Evolutionary conservation across 2,113 vertebrate species (phyloP), one percentile per base, ranked within the genome.

Genomic region (Cyrtonyx montezumae): DNA sequence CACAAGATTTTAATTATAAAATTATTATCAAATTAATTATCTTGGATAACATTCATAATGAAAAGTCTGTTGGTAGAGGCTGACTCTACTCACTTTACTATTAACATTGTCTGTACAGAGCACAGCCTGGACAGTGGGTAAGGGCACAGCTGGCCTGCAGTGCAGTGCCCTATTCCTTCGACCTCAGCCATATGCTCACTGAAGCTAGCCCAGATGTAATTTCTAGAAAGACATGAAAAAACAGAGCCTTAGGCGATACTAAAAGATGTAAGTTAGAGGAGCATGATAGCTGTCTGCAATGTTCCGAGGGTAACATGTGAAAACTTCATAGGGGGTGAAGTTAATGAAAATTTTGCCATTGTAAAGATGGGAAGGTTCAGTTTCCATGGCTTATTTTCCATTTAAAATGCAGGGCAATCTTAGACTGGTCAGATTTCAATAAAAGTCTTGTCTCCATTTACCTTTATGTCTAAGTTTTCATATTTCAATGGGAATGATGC

Each of bases 131-230:
- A 26, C 0, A 2, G 13, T 42, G 49, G 40, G 8, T 10, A 26
- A 55, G 34, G 14, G 15, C 34, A 36, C 46, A 37, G 34, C 34
- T 48, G 28, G 34, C n/a, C 34, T 28, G 11, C 34, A 45, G 62
- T 2, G 17, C n/a, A 30, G 25, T 34, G 28, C 9, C 28, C 45
- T 65, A 17, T 26, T 20, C 26, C 11, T 1, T 0, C 6, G 25
- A 56, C 37, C 45, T 88, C 46, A 79, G 32, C 19, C 2, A 2
- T 4, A 45, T 25, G 37, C 36, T 66, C 2, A 0, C 32, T 48
- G 11, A 87, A 34, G 49, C 6, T 69, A 89, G 22, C 25, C 18
- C 63, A 86, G 63, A 13, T 16, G 19, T 45, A 4, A 6, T 17
- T 69, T 70, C 55, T 69, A 43, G 40, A 49, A 17, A 11, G 13